These are phyloP conservation scores for Cottus gobio DNA, from an alignment of 2,113 vertebrate species.

Conservation along the genomic window DNA sequence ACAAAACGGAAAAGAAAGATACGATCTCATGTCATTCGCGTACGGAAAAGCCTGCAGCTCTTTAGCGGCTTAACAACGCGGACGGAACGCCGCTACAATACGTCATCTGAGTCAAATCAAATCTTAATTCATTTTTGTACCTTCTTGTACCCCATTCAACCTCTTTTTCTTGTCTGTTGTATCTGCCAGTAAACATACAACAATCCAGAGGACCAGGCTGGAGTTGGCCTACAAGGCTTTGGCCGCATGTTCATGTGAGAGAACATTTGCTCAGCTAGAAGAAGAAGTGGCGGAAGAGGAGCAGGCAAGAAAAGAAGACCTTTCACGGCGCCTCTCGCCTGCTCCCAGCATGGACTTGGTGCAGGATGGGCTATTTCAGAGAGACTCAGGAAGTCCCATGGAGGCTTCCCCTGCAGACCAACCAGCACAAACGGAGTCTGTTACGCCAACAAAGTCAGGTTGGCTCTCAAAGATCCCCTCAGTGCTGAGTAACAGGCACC, in stretches of 20 bases:
- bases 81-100: too few relatives aligned
- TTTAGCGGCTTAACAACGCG: too few relatives aligned
- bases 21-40: too few relatives aligned
- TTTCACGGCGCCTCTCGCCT: conserved; percentile 37
- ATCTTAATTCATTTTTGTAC: neutral
- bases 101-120: neutral
- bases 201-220: conserved; percentile 66
- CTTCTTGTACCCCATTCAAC: neutral
- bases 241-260: conserved; percentile 55
- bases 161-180: neutral
- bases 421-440: conserved; percentile 21
- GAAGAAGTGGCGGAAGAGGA: conserved; percentile 75
- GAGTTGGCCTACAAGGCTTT: conserved; percentile 84
- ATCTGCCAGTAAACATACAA: conserved; percentile 43
- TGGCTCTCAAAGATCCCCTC: neutral
- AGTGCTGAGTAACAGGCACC: conserved; percentile 7
- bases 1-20: too few relatives aligned
- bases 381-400: conserved; percentile 50
- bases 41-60: too few relatives aligned
- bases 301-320: conserved; percentile 44
- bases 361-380: conserved; percentile 37
- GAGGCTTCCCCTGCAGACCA: conserved; percentile 63
- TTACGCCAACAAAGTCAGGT: neutral
- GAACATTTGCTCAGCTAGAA: conserved; percentile 84
- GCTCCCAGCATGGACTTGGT: conserved; percentile 53